Base-by-base conservation (phyloP, 2,888 invertebrate genomes). In the Dromius quadrimaculatus region DNA sequence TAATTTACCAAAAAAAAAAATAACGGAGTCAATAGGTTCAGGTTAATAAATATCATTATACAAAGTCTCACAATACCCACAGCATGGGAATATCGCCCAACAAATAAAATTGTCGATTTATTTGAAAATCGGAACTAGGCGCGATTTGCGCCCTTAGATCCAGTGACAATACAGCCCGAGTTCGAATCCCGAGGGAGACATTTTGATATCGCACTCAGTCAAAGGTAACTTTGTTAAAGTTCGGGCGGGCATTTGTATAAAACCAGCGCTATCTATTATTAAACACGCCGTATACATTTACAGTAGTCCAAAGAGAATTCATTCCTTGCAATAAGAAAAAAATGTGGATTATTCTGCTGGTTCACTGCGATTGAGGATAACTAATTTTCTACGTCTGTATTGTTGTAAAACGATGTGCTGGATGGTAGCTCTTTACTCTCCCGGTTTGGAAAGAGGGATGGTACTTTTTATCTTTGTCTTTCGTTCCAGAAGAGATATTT, bases 201-300 rank as follows among this genome's bases (percentile, higher is more conserved):
- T 54, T 54, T 54, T 54, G 50, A 75, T 75, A 75, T 75, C 74
- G 74, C 74, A 74, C 74, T 74, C 75, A 74, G 74, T 74, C 74
- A 75, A 74, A 74, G 73, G 69, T 75, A 75, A 75, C 74, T 72
- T 72, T 73, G 74, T 75, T 75, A 75, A 74, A 75, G 74, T 75
- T 76, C 74, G 74, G 75, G 71, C 73, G 71, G 68, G 74, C 75
- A 75, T 76, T 76, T 75, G 75, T 75, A 75, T 76, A 74, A 75
- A 75, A 74, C 76, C 75, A 72, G 72, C 71, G 59, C 34, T 71
- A 75, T 76, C 72, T 71, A 76, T 75, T 75, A 76, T 76, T 76
- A 59, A 59, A 54, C 36, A 65, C 17, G 11, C 57, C 66, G 66
- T 65, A 65, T 65, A 65, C 65, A 65, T 65, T 65, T 65, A 65